These are phyloP conservation scores for Tarsius wallacei DNA, from an alignment of 2,797 vertebrate genomes.

Conservation along the genomic window DNA sequence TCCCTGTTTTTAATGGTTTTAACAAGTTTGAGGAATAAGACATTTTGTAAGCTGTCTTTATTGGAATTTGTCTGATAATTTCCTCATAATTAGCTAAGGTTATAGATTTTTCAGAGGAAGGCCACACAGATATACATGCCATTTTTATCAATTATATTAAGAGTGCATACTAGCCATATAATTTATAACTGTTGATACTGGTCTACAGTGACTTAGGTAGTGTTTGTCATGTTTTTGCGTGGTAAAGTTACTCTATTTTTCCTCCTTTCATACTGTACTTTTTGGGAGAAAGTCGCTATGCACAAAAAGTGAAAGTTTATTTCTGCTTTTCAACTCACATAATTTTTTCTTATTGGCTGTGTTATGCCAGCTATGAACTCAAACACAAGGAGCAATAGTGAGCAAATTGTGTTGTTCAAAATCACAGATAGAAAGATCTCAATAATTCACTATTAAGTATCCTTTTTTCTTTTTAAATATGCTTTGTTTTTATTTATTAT, in stretches of 20 bases:
- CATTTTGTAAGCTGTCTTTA: neutral
- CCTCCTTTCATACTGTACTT: neutral
- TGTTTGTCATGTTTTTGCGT: neutral
- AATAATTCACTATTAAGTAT: neutral
- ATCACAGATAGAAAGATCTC: neutral
- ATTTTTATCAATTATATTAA: slow-evolving; percentile 20
- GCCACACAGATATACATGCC: neutral
- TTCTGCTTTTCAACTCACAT: neutral
- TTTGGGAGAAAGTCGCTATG: neutral
- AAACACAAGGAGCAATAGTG: neutral
- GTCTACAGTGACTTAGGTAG: neutral
- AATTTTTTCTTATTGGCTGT: neutral
- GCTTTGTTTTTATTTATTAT: neutral
- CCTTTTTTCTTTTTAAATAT: neutral
- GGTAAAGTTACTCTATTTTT: neutral
- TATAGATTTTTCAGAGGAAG: neutral
- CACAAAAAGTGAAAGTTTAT: neutral
- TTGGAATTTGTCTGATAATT: neutral
- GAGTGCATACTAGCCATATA: too few species aligned
- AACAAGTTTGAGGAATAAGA: neutral
- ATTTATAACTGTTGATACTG: neutral
- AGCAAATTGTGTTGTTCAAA: neutral
- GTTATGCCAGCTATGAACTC: neutral
- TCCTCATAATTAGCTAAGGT: neutral
- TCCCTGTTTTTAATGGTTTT: neutral